Evolutionary conservation across 2,888 invertebrate genomes (phyloP).

Genomic region (Eulithis prunata): DNA sequence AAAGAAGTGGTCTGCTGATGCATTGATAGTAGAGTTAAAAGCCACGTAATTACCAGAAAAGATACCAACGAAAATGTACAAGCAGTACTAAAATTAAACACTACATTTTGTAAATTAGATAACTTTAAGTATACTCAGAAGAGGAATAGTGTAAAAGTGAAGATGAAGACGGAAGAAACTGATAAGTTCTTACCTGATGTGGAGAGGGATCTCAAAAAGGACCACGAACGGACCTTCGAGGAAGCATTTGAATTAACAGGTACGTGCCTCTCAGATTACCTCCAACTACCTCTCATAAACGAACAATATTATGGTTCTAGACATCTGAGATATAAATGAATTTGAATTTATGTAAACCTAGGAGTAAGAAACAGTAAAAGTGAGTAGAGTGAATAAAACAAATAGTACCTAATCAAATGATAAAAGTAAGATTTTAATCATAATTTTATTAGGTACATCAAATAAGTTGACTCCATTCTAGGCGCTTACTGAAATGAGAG

Average conservation of each 20-base stretch:
- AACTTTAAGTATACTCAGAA: background rate
- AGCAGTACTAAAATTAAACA: background rate
- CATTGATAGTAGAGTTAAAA: background rate
- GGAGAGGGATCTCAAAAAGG: slow-evolving; percentile 53
- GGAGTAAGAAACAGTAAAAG: too few species aligned
- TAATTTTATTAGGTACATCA: too few species aligned
- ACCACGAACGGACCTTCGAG: slow-evolving; percentile 66
- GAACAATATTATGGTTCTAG: too few species aligned
- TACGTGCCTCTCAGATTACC: slow-evolving; percentile 39
- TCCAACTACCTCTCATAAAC: too few species aligned
- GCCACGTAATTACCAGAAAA: background rate
- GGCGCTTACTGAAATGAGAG: too few species aligned
- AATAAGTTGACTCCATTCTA: too few species aligned
- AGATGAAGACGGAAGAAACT: slow-evolving; percentile 49
- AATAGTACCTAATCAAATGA: too few species aligned
- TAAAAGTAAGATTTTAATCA: too few species aligned
- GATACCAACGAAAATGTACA: too few species aligned
- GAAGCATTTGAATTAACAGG: slow-evolving; percentile 77
- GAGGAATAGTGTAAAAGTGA: background rate
- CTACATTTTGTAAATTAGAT: background rate
- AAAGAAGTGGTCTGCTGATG: background rate
- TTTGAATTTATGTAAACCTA: too few species aligned
- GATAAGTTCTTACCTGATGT: slow-evolving; percentile 48
- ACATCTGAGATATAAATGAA: too few species aligned
- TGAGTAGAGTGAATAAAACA: too few species aligned